phyloP scores from a whole-genome alignment of 2,888 invertebrate species.

The Protonemura montana region DNA sequence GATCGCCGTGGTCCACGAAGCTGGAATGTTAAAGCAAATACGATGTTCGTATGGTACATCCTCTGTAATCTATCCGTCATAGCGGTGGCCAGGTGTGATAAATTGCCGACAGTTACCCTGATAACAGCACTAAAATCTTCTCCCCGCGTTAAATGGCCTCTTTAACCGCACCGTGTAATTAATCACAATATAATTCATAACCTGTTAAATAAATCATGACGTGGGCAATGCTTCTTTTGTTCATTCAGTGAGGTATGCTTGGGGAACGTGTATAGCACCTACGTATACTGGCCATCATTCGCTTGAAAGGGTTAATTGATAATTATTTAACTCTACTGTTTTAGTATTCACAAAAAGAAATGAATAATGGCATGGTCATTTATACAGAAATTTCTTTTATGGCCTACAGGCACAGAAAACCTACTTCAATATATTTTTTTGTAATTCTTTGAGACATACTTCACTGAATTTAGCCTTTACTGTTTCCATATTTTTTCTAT shows the following conservation, averaged over 20 bases:
- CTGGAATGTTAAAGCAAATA: background rate
- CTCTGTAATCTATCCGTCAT: background rate
- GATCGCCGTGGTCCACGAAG: background rate
- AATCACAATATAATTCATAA: slow-evolving; percentile 39
- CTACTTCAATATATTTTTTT: slow-evolving; percentile 1
- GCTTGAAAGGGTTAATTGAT: slow-evolving; percentile 8
- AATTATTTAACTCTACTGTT: background rate
- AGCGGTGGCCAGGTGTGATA: slow-evolving; percentile 23
- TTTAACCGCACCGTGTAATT: slow-evolving; percentile 31
- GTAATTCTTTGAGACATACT: background rate
- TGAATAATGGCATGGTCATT: background rate
- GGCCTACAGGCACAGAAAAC: background rate
- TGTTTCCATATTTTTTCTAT: background rate
- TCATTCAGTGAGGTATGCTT: background rate
- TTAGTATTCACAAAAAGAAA: background rate
- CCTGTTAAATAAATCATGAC: slow-evolving; percentile 22
- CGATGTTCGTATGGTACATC: background rate
- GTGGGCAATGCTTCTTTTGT: slow-evolving; percentile 26
- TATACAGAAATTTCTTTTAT: background rate
- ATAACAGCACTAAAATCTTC: slow-evolving; percentile 17
- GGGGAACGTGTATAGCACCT: background rate
- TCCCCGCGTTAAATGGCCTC: slow-evolving; percentile 12
- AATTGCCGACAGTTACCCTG: slow-evolving; percentile 9
- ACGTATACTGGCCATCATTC: background rate
- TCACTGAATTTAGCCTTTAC: background rate